Percentiles rank a stretch among this genome's conserved stretches.
Evolutionary conservation across 2,113 vertebrate genomes (phyloP).

Genomic region (Pandion haliaetus): DNA sequence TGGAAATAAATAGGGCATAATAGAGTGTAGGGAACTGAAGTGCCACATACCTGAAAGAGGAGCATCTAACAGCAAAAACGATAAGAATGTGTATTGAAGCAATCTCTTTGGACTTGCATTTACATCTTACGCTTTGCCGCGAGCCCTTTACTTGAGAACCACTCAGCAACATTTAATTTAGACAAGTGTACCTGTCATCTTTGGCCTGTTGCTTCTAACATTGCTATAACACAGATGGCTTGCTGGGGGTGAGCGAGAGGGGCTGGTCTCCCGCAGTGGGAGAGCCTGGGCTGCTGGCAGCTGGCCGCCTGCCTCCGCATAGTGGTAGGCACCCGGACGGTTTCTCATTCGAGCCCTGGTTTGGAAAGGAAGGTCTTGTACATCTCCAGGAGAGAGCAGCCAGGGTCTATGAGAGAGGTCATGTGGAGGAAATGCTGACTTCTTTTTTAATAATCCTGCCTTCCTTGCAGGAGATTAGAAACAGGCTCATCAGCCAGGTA

Average conservation of each 20-base stretch:
- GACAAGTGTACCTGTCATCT: not conserved
- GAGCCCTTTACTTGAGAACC: not conserved
- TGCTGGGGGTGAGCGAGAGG: not conserved
- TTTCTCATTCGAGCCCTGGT: not conserved
- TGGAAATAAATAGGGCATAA: conserved; percentile 19
- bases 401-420: not conserved
- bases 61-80: not conserved
- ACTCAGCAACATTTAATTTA: not conserved
- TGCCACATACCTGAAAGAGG: not conserved
- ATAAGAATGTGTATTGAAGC: not conserved
- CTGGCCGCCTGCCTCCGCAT: not conserved
- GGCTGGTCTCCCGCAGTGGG: not conserved
- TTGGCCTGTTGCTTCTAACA: not conserved
- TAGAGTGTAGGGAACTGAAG: not conserved
- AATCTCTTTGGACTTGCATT: not conserved
- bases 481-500: not conserved
- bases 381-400: not conserved
- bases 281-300: not conserved
- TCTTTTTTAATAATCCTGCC: not conserved
- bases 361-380: not conserved
- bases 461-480: not conserved
- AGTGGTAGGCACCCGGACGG: rapidly evolving
- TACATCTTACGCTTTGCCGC: not conserved
- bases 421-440: not conserved
- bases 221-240: not conserved